A percentile compares a stretch with the other conserved stretches of the same genome.
Conservation (phyloP, 1,140 invertebrate species). For the Lycorma delicatula region DNA sequence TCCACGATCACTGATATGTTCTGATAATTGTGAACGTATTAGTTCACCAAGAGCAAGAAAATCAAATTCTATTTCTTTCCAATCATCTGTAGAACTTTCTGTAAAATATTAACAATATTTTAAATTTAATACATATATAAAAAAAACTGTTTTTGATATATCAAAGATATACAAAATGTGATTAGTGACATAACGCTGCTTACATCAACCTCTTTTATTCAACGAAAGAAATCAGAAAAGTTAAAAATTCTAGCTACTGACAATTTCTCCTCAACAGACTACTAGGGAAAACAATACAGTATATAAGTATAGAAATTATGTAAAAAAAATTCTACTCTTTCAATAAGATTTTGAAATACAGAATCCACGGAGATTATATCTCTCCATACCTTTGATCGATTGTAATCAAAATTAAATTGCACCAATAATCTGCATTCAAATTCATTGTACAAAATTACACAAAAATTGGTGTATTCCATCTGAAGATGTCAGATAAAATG, state of each 20-base stretch:
- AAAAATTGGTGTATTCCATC: no score
- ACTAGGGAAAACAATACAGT: background rate
- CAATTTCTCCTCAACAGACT: background rate
- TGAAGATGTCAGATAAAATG: no score
- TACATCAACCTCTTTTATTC: background rate
- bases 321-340: no score
- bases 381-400: no score
- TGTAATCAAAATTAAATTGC: no score
- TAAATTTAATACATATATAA: background rate
- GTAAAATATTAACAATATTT: constrained; percentile 20
- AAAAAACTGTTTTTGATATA: background rate
- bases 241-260: background rate
- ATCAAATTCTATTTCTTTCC: constrained; percentile 69
- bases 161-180: background rate
- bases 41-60: constrained; percentile 78
- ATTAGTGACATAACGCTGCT: background rate
- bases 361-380: no score
- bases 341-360: no score
- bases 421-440: no score
- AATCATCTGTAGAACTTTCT: constrained; percentile 35
- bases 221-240: background rate
- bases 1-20: constrained; percentile 58
- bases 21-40: constrained; percentile 54
- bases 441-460: no score
- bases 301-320: no score